Base-by-base conservation (phyloP, 2,797 vertebrate genomes). In the Sebastes umbrosus region DNA sequence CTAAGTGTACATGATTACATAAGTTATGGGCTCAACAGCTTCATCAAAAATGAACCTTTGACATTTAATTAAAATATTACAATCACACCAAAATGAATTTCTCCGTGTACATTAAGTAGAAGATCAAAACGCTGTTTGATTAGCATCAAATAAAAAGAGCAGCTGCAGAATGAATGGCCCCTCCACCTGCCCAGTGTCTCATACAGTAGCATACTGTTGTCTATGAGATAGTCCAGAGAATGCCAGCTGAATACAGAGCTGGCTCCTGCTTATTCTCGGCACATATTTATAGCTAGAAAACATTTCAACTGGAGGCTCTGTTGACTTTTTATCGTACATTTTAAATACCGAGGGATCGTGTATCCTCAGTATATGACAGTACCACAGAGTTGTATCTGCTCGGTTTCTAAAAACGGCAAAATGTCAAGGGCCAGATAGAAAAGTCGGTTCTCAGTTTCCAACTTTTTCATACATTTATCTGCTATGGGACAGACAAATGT, bases 211-310 rank as follows among this genome's bases (percentile, higher is more conserved):
- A 70, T 69, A 83, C 85, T 83, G 83, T 69, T 58, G 79, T 75
- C 63, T 73, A 82, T 66, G 72, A 90, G 73, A 83, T 82, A 68
- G 78, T 67, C 69, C 72, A 68, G 81, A 76, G 84, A 75, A 78
- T 64, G 57, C 65, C 75, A 36, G 73, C 81, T 82, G 89, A 88
- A 93, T 91, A 87, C 91, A 87, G 85, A 93, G 69, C 25, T 2
- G 52, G 72, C 87, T 77, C 54, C 78, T 66, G 85, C 77, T 84
- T 84, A 84, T 91, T 94, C 89, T 86, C 58, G 3, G 82, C 88
- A 90, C 89, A 90, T 80, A 82, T 87, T 88, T 83, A 84, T 34
- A 79, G 76, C 67, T 67, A 60, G 73, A 80, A 82, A 84, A 77
- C 74, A 77, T 72, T 86, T 76, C 60, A 80, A 64, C 75, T 20